Evolutionary conservation across 2,797 vertebrate genomes (phyloP), one percentile per base, ranked within the genome.

Genomic region (Mus caroli): DNA sequence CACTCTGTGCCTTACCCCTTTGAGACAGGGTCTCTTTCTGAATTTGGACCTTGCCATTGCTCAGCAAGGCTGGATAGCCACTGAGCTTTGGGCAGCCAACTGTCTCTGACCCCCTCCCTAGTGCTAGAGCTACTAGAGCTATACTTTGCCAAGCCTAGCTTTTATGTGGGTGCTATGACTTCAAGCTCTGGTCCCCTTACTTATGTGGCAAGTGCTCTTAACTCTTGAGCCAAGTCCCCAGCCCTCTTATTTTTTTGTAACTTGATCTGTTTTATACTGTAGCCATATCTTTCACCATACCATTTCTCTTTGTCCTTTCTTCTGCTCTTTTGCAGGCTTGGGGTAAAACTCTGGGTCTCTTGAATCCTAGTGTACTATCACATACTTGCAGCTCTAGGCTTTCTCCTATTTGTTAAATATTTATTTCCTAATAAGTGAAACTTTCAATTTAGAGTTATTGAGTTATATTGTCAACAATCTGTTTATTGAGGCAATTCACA

Each of bases 371-470:
- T 10, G 28, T 31, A 67, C 37, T 71, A 34, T 52, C 56, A 24
- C 9, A 54, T 31, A 28, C 37, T 40, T 76, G 75, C 2, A 62
- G 43, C 26, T 46, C 24, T 14, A 56, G 67, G 22, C 13, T 24
- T 86, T 52, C 64, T 73, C 58, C 50, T 92, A 87, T 86, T 96
- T 96, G 91, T 64, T 82, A 86, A 92, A 40, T 80, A 89, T 71
- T 95, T 89, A 89, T 91, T 96, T 94, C 62, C 15, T 96, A 84
- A 52, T 58, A 96, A 87, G 34, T 84, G 3, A 52, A 92, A 88
- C 78, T 95, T 52, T 79, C 64, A 54, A 34, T 75, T 88, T 91
- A 86, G 80, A 93, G 85, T 67, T 97, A 84, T 80, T 80, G 77
- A 94, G 93, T 87, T 22, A 88, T 92, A 73, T 80, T 92, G 37